Conservation (phyloP, 92 coral and sea anemone genomes). For the Scolanthus callimorphus region DNA sequence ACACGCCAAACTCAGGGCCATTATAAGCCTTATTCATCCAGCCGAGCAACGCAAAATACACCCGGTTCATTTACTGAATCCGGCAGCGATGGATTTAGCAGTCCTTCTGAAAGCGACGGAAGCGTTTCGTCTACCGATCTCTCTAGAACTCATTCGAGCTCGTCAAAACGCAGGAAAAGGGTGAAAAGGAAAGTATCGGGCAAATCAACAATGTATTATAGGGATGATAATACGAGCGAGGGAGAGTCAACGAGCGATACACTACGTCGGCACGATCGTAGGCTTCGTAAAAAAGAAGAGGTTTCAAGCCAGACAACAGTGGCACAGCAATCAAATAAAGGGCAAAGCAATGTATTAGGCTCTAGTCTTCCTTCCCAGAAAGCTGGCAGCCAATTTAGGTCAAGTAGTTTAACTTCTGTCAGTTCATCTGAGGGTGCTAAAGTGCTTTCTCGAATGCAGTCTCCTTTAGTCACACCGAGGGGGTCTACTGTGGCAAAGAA, state of each 20-base stretch:
- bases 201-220: slow-evolving; percentile 82
- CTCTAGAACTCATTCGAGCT: slow-evolving; percentile 31
- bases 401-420: slow-evolving; percentile 98
- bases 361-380: slow-evolving; percentile 26
- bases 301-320: slow-evolving; percentile 12
- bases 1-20: slow-evolving; percentile 23
- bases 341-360: slow-evolving; percentile 22
- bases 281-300: slow-evolving; percentile 27
- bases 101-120: slow-evolving; percentile 66
- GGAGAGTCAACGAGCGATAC: slow-evolving; percentile 61
- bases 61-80: slow-evolving; percentile 60
- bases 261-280: slow-evolving; percentile 25
- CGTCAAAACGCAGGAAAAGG: slow-evolving; percentile 79
- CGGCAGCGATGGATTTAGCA: slow-evolving; percentile 44
- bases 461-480: slow-evolving; percentile 73
- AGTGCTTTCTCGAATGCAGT: slow-evolving; percentile 47
- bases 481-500: slow-evolving; percentile 84
- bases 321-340: neutral
- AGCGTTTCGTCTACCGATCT: slow-evolving; percentile 64
- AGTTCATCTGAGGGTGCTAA: slow-evolving; percentile 81
- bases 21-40: slow-evolving; percentile 11
- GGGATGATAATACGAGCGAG: slow-evolving; percentile 87
- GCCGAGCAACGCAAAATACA: slow-evolving; percentile 8
- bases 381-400: slow-evolving; percentile 72
- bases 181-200: slow-evolving; percentile 73